phyloP scores from a whole-genome alignment of 2,797 vertebrate species.

The Chromis chromis region DNA sequence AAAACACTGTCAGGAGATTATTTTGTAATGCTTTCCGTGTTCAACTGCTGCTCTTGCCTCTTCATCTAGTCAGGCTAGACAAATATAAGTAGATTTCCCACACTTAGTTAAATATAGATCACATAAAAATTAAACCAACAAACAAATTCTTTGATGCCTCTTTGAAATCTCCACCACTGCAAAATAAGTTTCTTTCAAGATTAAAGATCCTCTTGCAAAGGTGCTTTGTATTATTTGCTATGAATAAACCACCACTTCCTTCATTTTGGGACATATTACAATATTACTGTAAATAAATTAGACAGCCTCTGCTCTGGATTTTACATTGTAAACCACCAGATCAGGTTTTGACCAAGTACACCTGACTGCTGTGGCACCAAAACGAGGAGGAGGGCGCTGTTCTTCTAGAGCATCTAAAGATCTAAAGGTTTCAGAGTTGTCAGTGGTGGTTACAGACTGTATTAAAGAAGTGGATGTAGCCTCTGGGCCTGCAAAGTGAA shows the following conservation, averaged over 20 bases:
- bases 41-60: not conserved
- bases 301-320: not conserved
- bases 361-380: conserved; percentile 5
- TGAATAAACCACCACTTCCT: conserved; percentile 3
- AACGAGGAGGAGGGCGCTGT: conserved; percentile 1
- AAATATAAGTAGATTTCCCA: not conserved
- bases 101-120: not conserved
- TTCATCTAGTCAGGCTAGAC: not conserved
- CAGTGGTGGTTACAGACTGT: not conserved
- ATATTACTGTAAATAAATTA: conserved; percentile 9
- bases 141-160: not conserved
- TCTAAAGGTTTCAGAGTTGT: not conserved
- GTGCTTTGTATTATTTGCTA: conserved; percentile 4
- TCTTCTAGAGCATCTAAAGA: conserved; percentile 14
- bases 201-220: conserved; percentile 14
- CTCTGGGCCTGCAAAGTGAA: too few relatives aligned
- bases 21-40: conserved; percentile 1
- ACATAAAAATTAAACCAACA: conserved; percentile 1
- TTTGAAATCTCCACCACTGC: conserved; percentile 23
- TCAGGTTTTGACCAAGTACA: conserved; percentile 4
- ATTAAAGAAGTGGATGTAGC: too few relatives aligned
- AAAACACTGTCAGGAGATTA: conserved; percentile 3
- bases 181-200: conserved; percentile 20
- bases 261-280: conserved; percentile 15
- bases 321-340: not conserved